Evolutionary conservation across 1,140 invertebrate genomes (phyloP).

Genomic region (Solenopsis invicta): DNA sequence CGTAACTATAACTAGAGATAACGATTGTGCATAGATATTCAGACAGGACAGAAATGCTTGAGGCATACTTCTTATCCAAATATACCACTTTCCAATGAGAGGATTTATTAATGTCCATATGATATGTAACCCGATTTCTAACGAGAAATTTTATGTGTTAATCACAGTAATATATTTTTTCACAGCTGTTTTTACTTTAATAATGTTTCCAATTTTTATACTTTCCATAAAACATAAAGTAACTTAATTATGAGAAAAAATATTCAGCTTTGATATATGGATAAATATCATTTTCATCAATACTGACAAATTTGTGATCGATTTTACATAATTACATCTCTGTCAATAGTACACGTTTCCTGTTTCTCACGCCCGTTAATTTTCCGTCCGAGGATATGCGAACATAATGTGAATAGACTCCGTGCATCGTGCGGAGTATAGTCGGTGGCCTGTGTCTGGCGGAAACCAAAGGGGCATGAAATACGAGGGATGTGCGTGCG

Average conservation of each 20-base stretch:
- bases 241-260: slow-evolving; percentile 10
- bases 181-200: neutral
- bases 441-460: slow-evolving; percentile 23
- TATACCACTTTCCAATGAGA: neutral
- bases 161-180: neutral
- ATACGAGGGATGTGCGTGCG: slow-evolving; percentile 53
- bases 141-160: neutral
- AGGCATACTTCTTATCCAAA: neutral
- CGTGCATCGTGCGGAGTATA: slow-evolving; percentile 37
- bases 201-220: neutral
- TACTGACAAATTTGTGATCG: neutral
- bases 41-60: slow-evolving; percentile 3
- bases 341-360: neutral
- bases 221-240: neutral
- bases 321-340: slow-evolving; percentile 5
- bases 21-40: slow-evolving; percentile 23
- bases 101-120: neutral
- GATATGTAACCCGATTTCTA: neutral
- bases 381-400: slow-evolving; percentile 35
- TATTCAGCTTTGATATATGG: neutral
- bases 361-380: slow-evolving; percentile 40
- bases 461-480: slow-evolving; percentile 52
- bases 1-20: slow-evolving; percentile 29
- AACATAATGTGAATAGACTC: slow-evolving; percentile 55
- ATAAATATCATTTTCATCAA: neutral